These are phyloP conservation scores for Diplodus puntazzo DNA, from an alignment of 2,797 vertebrate species.

Conservation along the genomic window DNA sequence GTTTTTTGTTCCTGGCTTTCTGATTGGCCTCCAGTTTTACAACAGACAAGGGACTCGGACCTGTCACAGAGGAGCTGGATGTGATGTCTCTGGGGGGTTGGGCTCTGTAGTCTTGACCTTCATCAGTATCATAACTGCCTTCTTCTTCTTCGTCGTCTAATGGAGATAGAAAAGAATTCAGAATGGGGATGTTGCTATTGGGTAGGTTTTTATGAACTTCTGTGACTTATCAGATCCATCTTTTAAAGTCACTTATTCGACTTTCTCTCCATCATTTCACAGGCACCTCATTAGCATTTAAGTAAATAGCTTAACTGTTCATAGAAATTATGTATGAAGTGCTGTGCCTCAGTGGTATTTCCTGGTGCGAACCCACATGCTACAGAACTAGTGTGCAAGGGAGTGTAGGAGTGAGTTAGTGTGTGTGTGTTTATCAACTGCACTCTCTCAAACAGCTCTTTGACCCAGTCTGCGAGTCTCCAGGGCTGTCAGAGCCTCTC, in stretches of 20 bases:
- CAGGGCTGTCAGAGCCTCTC: conserved; percentile 70
- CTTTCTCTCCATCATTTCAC: conserved; percentile 52
- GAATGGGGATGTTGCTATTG: background rate
- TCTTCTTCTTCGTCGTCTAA: conserved; percentile 86
- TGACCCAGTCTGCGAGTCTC: conserved; percentile 65
- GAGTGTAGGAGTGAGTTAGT: conserved; percentile 26
- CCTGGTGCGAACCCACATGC: conserved; percentile 68
- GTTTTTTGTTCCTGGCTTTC: conserved; percentile 97
- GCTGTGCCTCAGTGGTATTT: conserved; percentile 66
- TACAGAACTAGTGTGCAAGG: conserved; percentile 32
- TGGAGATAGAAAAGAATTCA: conserved; percentile 44
- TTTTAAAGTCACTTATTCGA: conserved; percentile 44
- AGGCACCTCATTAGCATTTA: conserved; percentile 70
- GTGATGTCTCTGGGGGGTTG: conserved; percentile 80
- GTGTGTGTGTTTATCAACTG: conserved; percentile 50
- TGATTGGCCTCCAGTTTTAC: conserved; percentile 98
- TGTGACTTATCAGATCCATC: conserved; percentile 36
- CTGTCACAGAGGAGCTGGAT: conserved; percentile 82
- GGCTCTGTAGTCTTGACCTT: conserved; percentile 82
- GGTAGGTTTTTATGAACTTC: conserved; percentile 18
- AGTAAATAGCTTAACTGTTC: conserved; percentile 62
- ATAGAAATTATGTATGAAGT: conserved; percentile 73
- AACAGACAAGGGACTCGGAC: conserved; percentile 93
- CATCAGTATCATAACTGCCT: conserved; percentile 90
- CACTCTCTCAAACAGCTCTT: conserved; percentile 56